Evolutionary conservation across 2,888 invertebrate genomes (phyloP).

Genomic region (Cyclophora punctaria): DNA sequence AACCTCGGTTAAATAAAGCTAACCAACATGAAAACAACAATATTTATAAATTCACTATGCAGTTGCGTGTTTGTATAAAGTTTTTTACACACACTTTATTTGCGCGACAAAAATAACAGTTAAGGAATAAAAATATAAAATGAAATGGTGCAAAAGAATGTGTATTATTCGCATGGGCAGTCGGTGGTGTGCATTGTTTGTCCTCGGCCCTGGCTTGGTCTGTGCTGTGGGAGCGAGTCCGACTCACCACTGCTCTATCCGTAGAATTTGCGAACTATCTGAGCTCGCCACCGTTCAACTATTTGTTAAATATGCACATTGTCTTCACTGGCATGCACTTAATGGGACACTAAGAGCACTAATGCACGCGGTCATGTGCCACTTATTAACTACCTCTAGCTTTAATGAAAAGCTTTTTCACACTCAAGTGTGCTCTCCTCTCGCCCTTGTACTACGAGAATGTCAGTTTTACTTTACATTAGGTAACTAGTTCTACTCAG

Average conservation of each 20-base stretch:
- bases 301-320: constrained; percentile 40
- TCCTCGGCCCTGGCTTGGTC: constrained; percentile 4
- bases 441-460: no score
- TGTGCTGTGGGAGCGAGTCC: constrained; percentile 22
- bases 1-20: no score
- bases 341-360: constrained; percentile 23
- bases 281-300: constrained; percentile 31
- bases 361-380: constrained; percentile 14
- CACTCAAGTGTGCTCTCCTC: constrained; percentile 1
- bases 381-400: constrained; percentile 15
- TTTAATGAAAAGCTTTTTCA: constrained; percentile 11
- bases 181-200: constrained; percentile 26
- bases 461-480: no score
- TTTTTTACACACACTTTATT: constrained; percentile 4
- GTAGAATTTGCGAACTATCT: constrained; percentile 44
- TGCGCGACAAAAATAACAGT: constrained; percentile 16
- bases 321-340: constrained; percentile 27
- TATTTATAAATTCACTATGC: constrained; percentile 1
- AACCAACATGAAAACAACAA: no score
- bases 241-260: constrained; percentile 27
- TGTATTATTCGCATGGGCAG: constrained; percentile 28
- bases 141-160: constrained; percentile 31
- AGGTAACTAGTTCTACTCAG: no score
- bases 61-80: constrained; percentile 1
- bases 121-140: constrained; percentile 22